A percentile compares a stretch with the other conserved stretches of the same genome.
These are phyloP conservation scores for Dipodomys ordii DNA, from an alignment of 2,113 vertebrate genomes.

Conservation along the genomic window DNA sequence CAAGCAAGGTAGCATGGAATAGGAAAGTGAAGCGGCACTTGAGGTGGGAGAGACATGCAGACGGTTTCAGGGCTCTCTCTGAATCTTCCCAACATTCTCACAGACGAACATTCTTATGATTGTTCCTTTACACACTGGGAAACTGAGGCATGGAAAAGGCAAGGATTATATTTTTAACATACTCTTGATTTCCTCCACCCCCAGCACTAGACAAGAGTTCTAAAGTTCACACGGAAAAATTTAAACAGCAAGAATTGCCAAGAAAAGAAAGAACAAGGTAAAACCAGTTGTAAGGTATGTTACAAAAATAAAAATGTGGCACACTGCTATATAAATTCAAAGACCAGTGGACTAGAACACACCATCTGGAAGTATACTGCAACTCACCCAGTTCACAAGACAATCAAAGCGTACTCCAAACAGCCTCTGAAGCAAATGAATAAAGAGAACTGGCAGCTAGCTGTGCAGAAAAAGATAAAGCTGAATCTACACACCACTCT, in stretches of 20 bases:
- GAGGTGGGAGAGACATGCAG: not conserved
- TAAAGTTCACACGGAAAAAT: constrained; percentile 66
- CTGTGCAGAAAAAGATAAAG: not conserved
- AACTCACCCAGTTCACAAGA: not conserved
- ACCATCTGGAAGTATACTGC: not conserved
- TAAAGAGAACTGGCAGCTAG: not conserved
- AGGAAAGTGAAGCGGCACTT: not conserved
- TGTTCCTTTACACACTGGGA: constrained; percentile 6
- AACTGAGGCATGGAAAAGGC: constrained; percentile 32
- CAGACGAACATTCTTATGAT: not conserved
- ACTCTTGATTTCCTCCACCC: not conserved
- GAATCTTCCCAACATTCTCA: not conserved
- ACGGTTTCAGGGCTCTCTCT: not conserved
- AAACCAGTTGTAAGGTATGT: constrained; percentile 52
- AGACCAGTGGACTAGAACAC: not conserved
- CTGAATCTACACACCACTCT: not conserved
- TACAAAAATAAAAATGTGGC: constrained; percentile 36
- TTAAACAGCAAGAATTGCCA: constrained; percentile 58
- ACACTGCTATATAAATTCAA: not conserved
- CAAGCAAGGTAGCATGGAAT: not conserved
- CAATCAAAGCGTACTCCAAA: not conserved
- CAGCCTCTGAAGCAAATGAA: not conserved
- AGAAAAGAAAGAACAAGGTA: constrained; percentile 4
- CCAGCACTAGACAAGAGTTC: constrained; percentile 49
- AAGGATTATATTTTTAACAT: constrained; percentile 53